These are phyloP conservation scores for Poecilia velifera DNA, from an alignment of 2,797 vertebrate genomes.

Conservation along the genomic window DNA sequence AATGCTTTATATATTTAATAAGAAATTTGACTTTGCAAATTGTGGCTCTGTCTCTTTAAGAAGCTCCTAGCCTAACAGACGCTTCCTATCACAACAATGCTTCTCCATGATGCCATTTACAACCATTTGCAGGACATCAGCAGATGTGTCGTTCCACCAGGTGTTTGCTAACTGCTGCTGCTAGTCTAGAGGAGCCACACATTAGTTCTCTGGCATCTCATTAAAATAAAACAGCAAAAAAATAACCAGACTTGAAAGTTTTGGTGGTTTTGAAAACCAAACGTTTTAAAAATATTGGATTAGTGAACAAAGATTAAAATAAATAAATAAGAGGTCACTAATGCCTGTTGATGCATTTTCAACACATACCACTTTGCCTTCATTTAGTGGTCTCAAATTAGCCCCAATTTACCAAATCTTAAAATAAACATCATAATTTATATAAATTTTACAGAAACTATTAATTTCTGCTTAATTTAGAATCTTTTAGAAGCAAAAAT, in stretches of 20 bases:
- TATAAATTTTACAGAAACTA: neutral
- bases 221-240: neutral
- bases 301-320: neutral
- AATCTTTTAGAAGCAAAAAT: neutral
- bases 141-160: too few relatives aligned
- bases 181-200: neutral
- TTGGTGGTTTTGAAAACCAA: neutral
- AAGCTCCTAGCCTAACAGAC: too few relatives aligned
- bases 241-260: neutral
- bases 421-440: neutral
- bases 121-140: too few relatives aligned
- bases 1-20: too few relatives aligned
- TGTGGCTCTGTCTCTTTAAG: too few relatives aligned
- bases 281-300: neutral
- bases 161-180: too few relatives aligned
- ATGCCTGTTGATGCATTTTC: neutral
- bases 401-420: neutral
- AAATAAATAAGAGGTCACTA: neutral
- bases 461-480: neutral
- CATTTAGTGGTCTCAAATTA: neutral
- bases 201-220: neutral
- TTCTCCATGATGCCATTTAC: too few relatives aligned
- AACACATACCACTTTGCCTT: neutral
- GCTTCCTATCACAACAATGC: too few relatives aligned
- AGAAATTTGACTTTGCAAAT: too few relatives aligned